Conservation (phyloP, 2,888 invertebrate species). For the Lymantria monacha region DNA sequence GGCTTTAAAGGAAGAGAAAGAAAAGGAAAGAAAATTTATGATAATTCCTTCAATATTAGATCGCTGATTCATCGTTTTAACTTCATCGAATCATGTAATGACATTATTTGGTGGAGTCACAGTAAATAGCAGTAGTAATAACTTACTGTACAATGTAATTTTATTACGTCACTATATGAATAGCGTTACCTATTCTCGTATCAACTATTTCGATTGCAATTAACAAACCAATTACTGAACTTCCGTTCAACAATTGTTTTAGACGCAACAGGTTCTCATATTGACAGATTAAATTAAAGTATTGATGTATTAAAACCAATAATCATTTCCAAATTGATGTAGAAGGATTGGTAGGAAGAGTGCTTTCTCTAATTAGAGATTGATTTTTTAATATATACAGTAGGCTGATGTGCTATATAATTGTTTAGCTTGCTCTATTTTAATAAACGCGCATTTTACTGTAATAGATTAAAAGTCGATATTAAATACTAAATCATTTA, state of each 20-base stretch:
- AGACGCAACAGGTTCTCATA: slow-evolving; percentile 15
- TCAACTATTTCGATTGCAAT: slow-evolving; percentile 36
- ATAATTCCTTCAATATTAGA: too few species aligned
- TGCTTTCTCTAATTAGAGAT: slow-evolving; percentile 2
- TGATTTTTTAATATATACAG: background rate
- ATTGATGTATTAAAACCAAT: slow-evolving; percentile 23
- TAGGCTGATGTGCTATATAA: background rate
- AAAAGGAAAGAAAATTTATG: too few species aligned
- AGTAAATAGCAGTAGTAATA: background rate
- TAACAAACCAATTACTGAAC: slow-evolving; percentile 40
- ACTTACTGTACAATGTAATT: background rate
- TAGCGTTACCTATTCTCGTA: slow-evolving; percentile 1
- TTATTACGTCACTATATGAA: background rate
- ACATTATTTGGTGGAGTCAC: too few species aligned
- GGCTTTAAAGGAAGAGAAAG: too few species aligned
- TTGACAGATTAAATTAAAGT: slow-evolving; percentile 27
- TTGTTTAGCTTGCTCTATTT: too few species aligned
- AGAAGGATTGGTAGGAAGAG: background rate
- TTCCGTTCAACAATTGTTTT: slow-evolving; percentile 33
- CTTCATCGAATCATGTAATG: too few species aligned
- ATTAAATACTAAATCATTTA: too few species aligned
- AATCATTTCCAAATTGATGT: slow-evolving; percentile 6
- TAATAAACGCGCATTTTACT: too few species aligned
- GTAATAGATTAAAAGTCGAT: too few species aligned
- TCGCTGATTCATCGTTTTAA: too few species aligned